Base-by-base conservation (phyloP, 2,797 vertebrate species). In the Microcaecilia unicolor region DNA sequence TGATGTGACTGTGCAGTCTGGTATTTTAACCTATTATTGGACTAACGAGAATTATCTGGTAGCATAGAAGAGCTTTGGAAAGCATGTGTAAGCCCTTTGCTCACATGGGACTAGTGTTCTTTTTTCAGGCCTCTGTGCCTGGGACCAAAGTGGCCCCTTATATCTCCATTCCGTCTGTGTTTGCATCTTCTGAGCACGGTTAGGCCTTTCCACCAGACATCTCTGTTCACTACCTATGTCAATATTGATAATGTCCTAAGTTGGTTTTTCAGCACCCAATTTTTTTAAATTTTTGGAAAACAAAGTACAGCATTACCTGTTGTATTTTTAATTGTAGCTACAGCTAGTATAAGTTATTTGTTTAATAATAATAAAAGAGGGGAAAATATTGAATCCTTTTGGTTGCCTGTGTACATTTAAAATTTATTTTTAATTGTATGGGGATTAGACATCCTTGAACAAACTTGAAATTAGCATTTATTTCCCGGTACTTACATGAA, bases 401-500 rank as follows among this genome's bases (percentile, higher is more conserved):
- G n/a, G n/a, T 42, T 31, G 38, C 59, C 44, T 31, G 47, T 70
- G 59, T 70, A 61, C 53, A 64, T 42, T 59, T 23, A 22, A 20
- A 29, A 28, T 62, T 39, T n/a, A n/a, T 64, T 28, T 39, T 21
- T 51, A 36, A 39, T 44, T 42, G 49, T 59, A 55, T 56, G 70
- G 55, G 58, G 67, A 68, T 70, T 68, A 70, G 66, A 58, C 44
- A 55, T 45, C 49, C 64, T 51, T 44, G 48, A 56, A n/a, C n/a
- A 54, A 62, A 52, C 56, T 61, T 44, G 62, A 56, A 55, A 50
- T 48, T 55, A 24, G 50, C 57, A 54, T 52, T 44, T n/a, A 67
- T 64, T 61, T 76, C 78, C 76, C 80, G 86, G 86, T 90, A 84
- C 86, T 81, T 80, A 64, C 67, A 58, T 47, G 68, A 75, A 72